Evolutionary conservation across 2,888 invertebrate species (phyloP).

Genomic region (Eupithecia subfuscata): DNA sequence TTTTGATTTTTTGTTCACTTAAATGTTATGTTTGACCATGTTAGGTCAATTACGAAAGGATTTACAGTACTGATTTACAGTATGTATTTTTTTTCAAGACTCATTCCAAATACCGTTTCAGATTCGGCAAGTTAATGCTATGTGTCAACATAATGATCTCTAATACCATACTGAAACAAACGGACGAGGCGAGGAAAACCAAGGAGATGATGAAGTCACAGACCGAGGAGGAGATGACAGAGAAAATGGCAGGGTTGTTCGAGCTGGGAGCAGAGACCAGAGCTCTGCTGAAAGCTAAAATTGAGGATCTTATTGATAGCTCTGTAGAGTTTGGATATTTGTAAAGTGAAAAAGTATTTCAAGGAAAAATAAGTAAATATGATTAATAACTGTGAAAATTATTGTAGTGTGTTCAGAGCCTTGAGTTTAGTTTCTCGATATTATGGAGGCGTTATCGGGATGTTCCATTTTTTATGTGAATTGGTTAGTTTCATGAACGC

Average conservation of each 20-base stretch:
- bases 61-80: too few species aligned
- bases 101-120: background rate
- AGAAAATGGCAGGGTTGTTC: constrained; percentile 6
- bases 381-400: too few species aligned
- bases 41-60: too few species aligned
- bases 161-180: constrained; percentile 42
- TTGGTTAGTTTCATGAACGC: too few species aligned
- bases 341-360: constrained; percentile 30
- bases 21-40: too few species aligned
- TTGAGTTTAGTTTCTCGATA: too few species aligned
- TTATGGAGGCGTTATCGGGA: too few species aligned
- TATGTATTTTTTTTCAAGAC: too few species aligned
- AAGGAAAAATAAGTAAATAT: too few species aligned
- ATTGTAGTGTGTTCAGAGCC: too few species aligned
- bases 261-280: constrained; percentile 2
- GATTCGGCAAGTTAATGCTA: constrained; percentile 46
- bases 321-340: constrained; percentile 34
- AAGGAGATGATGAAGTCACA: constrained; percentile 21
- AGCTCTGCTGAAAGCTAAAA: constrained; percentile 12
- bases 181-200: constrained; percentile 44
- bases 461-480: too few species aligned
- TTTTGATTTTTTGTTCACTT: too few species aligned
- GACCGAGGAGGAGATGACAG: background rate
- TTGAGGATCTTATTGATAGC: constrained; percentile 35
- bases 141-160: constrained; percentile 39